These are phyloP conservation scores for Cyaniris semiargus DNA, from an alignment of 2,888 invertebrate genomes.

Conservation along the genomic window DNA sequence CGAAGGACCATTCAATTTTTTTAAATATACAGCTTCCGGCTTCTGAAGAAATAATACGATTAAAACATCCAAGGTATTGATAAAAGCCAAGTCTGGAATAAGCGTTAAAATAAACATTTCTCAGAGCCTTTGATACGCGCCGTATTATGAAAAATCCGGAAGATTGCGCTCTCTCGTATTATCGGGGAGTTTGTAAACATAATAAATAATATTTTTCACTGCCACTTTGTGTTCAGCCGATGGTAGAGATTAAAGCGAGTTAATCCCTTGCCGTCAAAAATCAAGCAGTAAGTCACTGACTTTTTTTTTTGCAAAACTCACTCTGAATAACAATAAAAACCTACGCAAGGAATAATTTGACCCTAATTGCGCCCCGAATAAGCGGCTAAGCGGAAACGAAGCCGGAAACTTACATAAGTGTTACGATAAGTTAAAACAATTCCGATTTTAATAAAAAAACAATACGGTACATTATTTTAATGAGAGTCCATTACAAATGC, in stretches of 20 bases:
- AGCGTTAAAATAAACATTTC: constrained; percentile 28
- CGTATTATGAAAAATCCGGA: constrained; percentile 68
- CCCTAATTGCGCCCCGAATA: constrained; percentile 17
- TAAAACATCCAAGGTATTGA: constrained; percentile 45
- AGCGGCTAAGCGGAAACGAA: constrained; percentile 23
- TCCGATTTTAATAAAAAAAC: constrained; percentile 1
- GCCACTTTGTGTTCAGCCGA: background rate
- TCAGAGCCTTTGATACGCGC: constrained; percentile 60
- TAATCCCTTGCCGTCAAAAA: constrained; percentile 8
- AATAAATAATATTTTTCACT: constrained; percentile 30
- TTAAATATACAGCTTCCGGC: constrained; percentile 52
- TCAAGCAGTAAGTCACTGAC: background rate
- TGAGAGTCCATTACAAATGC: background rate
- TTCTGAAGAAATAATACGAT: constrained; percentile 57
- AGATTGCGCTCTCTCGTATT: constrained; percentile 56
- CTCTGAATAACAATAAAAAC: background rate
- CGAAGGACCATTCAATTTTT: constrained; percentile 35
- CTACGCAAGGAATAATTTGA: constrained; percentile 1
- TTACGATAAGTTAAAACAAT: constrained; percentile 28
- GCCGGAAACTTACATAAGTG: constrained; percentile 27
- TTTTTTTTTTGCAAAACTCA: background rate
- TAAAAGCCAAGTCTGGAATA: constrained; percentile 21
- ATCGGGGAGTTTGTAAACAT: constrained; percentile 36
- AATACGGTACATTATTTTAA: background rate
- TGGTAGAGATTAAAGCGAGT: background rate